These are phyloP conservation scores for Chaetodon auriga DNA, from an alignment of 2,113 vertebrate species.

Conservation along the genomic window DNA sequence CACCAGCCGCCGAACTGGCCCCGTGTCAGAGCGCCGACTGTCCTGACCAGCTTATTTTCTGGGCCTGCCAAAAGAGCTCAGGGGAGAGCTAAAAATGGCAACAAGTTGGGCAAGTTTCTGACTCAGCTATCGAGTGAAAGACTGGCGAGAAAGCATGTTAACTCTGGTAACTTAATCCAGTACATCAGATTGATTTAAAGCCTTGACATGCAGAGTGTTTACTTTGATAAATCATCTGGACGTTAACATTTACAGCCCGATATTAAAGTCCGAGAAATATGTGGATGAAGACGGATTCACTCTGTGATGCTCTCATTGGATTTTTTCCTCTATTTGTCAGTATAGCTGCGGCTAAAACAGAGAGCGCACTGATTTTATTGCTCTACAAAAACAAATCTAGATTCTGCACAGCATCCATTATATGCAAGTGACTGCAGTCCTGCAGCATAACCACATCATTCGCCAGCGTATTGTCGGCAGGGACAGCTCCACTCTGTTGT, in stretches of 20 bases:
- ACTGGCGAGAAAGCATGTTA: neutral
- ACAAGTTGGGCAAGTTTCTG: conserved; percentile 23
- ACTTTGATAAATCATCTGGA: neutral
- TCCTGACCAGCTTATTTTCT: conserved; percentile 5
- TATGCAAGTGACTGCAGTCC: conserved; percentile 4
- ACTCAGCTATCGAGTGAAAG: neutral
- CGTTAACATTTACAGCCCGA: neutral
- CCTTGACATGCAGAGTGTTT: neutral
- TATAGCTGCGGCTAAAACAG: neutral
- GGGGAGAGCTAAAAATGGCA: conserved; percentile 22
- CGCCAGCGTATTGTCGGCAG: neutral
- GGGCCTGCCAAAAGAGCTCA: conserved; percentile 24
- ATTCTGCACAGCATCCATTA: neutral
- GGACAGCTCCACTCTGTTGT: conserved; percentile 18
- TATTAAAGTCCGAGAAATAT: neutral
- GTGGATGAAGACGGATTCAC: neutral
- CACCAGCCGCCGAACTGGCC: conserved; percentile 22
- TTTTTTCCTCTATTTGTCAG: neutral
- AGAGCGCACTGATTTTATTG: neutral
- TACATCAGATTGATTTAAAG: neutral
- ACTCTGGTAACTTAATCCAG: neutral
- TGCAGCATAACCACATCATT: conserved; percentile 20
- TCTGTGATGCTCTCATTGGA: neutral
- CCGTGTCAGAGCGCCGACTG: conserved; percentile 9
- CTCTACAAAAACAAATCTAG: conserved; percentile 6